Percentiles rank a stretch among this genome's conserved stretches.
phyloP scores from a whole-genome alignment of 2,888 invertebrate species.

The Lacanobia wlatinum region DNA sequence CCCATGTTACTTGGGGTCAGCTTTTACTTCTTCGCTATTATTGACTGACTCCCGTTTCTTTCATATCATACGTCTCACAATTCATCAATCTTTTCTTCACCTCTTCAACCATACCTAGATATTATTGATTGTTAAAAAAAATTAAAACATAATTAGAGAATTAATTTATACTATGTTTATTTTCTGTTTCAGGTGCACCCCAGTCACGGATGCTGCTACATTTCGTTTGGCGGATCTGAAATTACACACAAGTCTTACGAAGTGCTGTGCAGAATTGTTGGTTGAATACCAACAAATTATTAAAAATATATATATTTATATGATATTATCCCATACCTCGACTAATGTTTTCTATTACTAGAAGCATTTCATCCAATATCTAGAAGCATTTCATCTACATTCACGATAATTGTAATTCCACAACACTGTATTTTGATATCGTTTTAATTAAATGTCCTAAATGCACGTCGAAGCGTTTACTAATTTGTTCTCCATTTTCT shows the following conservation, averaged over 20 bases:
- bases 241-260: slow-evolving; percentile 81
- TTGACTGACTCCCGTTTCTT: not conserved
- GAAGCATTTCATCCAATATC: not conserved
- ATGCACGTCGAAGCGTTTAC: not conserved
- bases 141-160: not conserved
- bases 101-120: not conserved
- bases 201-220: slow-evolving; percentile 84
- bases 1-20: not conserved
- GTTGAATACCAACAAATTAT: slow-evolving; percentile 37
- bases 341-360: not conserved
- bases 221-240: slow-evolving; percentile 83
- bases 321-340: not conserved
- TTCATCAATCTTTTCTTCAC: not conserved
- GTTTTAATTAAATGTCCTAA: slow-evolving; percentile 3
- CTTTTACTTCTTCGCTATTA: not conserved
- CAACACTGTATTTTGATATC: slow-evolving; percentile 6
- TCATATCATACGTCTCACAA: not conserved
- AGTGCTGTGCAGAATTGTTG: slow-evolving; percentile 79
- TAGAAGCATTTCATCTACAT: not conserved
- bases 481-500: not conserved
- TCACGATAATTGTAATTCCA: not conserved
- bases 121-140: not conserved
- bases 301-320: not conserved
- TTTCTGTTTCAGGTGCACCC: slow-evolving; percentile 81
- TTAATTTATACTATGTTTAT: slow-evolving; percentile 2